Evolutionary conservation across 2,113 vertebrate genomes (phyloP), one percentile per base, ranked within the genome.

Genomic region (Caloenas nicobarica): DNA sequence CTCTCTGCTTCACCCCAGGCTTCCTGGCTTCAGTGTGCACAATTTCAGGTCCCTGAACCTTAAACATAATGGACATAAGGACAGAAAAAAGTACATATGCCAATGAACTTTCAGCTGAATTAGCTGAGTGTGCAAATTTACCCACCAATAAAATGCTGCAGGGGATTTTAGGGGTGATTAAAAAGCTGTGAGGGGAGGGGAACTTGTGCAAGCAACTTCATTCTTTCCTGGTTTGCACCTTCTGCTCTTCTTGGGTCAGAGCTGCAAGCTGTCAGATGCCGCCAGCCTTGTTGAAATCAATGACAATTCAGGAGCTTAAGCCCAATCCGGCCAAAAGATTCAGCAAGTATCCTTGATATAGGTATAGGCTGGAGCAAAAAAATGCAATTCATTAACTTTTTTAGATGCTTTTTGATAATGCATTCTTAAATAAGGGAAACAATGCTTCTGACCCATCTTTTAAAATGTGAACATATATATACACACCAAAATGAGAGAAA

Each of bases 71-170:
- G 72, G 82, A 61, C 84, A 62, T 51, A 72, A 88, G 78, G 61
- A 81, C 61, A 94, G n/a, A 81, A 88, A 73, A 90, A 84, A 72
- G 66, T 76, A 74, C 38, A 12, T 83, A 65, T 51, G 38, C 56
- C 88, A 90, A 50, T 60, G 88, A 88, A 38, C 65, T 95, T 93
- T 93, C 72, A 84, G 65, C 57, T 86, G 64, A 83, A 70, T 82
- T 88, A 93, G 76, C 69, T 86, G 71, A 81, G 48, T 91, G 83
- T 91, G 86, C 71, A 88, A 94, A 94, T 92, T 93, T 91, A 91
- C 25, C 77, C 70, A 69, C 28, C 29, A 92, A 93, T 81, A 91
- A 96, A 94, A 95, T 80, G 53, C 87, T 95, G 48, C 78, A 95
- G 93, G 92, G 92, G 76, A 72, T 13, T 68, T 72, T 14, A 24